Conservation (phyloP, 2,797 vertebrate genomes). For the Clarias fuscus region DNA sequence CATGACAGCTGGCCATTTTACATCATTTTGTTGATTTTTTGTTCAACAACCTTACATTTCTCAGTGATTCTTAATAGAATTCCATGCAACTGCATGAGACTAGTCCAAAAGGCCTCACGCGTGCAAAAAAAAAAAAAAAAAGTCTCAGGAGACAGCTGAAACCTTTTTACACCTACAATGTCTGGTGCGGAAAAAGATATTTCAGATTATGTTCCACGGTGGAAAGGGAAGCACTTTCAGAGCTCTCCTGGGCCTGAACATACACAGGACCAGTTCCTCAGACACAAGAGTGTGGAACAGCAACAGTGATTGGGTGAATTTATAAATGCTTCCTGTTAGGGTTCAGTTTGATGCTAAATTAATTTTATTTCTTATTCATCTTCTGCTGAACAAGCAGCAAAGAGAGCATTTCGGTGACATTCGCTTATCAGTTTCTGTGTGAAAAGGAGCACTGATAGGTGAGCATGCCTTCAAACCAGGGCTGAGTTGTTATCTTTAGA, state of each 20-base stretch:
- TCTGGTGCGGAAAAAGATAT: not conserved
- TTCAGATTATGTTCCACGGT: constrained; percentile 30
- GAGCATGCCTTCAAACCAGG: constrained; percentile 42
- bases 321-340: not conserved
- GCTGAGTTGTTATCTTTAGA: constrained; percentile 53
- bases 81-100: not conserved
- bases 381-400: not conserved
- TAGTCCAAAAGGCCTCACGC: not conserved
- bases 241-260: not conserved
- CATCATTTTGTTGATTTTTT: not conserved
- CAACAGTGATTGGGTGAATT: not conserved
- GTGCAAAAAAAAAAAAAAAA: not conserved
- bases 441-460: constrained; percentile 37
- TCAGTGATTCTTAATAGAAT: not conserved
- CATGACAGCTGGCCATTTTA: too few relatives aligned
- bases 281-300: not conserved
- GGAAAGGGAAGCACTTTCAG: constrained; percentile 33
- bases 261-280: not conserved
- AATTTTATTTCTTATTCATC: constrained; percentile 37
- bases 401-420: constrained; percentile 18
- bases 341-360: constrained; percentile 28
- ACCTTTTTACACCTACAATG: constrained; percentile 45
- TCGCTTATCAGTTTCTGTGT: constrained; percentile 43
- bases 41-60: not conserved
- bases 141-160: constrained; percentile 2